Conservation (phyloP, 1,140 invertebrate genomes). For the Aplysia californica region DNA sequence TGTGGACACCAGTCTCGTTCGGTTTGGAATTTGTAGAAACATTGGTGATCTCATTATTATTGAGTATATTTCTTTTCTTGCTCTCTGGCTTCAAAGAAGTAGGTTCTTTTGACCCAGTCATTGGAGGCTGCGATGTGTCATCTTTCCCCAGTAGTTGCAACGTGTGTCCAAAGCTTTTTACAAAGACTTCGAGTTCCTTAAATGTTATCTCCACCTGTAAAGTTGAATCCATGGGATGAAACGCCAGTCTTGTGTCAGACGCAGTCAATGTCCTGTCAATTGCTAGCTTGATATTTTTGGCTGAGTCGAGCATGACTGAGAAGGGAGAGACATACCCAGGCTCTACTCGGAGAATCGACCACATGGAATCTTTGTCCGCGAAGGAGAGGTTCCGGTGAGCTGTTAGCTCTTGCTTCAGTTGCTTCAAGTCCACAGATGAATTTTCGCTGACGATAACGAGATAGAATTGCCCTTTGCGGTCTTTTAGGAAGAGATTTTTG, state of each 20-base stretch:
- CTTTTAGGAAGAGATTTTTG: slow-evolving; percentile 34
- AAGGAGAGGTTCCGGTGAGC: slow-evolving; percentile 35
- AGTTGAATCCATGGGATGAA: not conserved
- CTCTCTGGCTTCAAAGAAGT: not conserved
- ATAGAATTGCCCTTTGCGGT: slow-evolving; percentile 32
- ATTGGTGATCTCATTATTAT: not conserved
- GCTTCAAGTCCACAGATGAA: slow-evolving; percentile 29
- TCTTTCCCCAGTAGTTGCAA: not conserved
- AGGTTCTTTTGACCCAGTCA: not conserved
- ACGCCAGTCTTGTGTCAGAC: not conserved
- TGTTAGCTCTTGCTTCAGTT: slow-evolving; percentile 19
- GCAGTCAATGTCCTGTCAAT: not conserved
- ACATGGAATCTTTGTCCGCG: slow-evolving; percentile 23
- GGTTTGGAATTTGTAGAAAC: not conserved
- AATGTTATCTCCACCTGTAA: not conserved
- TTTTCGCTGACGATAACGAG: slow-evolving; percentile 26
- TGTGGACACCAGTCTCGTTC: not conserved
- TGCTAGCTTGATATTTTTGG: slow-evolving; percentile 25
- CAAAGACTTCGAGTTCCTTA: not conserved
- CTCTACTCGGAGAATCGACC: slow-evolving; percentile 6
- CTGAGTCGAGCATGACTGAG: slow-evolving; percentile 16
- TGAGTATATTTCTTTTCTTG: not conserved
- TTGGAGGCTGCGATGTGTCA: too few species aligned
- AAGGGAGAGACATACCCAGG: slow-evolving; percentile 32
- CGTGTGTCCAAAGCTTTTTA: not conserved